Percentiles rank a stretch among this genome's conserved stretches.
Evolutionary conservation across 1,140 invertebrate genomes (phyloP).

Genomic region (Rhagoletis zephyria): DNA sequence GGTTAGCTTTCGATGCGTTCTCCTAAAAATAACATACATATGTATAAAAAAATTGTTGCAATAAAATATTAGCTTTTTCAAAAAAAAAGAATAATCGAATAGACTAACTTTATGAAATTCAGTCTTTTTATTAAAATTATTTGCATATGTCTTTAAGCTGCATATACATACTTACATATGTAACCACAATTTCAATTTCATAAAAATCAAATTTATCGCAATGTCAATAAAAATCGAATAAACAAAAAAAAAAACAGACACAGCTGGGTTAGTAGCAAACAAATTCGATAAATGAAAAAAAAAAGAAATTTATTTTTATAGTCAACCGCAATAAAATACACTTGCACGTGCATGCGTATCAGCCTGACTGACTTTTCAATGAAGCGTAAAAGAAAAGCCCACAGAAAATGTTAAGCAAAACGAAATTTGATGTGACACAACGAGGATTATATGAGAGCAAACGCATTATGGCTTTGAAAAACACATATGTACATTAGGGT

Average conservation of each 20-base stretch:
- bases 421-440: too few species aligned
- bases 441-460: too few species aligned
- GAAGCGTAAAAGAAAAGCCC: constrained; percentile 14
- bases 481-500: too few species aligned
- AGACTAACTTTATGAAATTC: too few species aligned
- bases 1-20: too few species aligned
- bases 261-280: neutral
- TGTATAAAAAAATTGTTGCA: too few species aligned
- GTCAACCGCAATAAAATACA: neutral
- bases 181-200: neutral
- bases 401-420: neutral
- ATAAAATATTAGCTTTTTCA: too few species aligned
- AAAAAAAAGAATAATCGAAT: too few species aligned
- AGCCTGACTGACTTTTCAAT: neutral
- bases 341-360: neutral
- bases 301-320: neutral
- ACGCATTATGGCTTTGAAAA: too few species aligned
- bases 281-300: constrained; percentile 30
- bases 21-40: too few species aligned
- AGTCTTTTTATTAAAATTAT: too few species aligned
- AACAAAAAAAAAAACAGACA: neutral
- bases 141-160: too few species aligned
- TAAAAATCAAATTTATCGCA: neutral
- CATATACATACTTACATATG: neutral
- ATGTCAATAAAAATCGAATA: neutral